These are phyloP conservation scores for Apus apus DNA, from an alignment of 2,113 vertebrate species.

Conservation along the genomic window DNA sequence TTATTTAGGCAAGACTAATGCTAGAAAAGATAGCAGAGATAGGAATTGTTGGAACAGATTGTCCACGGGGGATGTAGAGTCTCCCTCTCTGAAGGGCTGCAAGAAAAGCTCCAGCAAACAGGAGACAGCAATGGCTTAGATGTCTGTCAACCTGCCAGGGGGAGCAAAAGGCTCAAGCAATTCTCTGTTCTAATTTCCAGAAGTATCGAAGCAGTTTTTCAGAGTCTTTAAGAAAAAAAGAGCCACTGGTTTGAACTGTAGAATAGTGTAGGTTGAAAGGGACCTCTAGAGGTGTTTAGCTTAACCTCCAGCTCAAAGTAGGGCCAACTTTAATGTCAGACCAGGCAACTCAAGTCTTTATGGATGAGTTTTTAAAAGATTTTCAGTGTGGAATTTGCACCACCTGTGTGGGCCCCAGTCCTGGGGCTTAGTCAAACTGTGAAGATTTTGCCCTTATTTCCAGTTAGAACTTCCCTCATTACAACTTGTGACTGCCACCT, in stretches of 20 bases:
- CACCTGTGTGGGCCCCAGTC: neutral
- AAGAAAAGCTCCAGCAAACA: neutral
- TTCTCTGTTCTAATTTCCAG: neutral
- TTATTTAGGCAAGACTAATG: neutral
- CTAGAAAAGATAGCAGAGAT: neutral
- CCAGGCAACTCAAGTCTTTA: rapidly evolving
- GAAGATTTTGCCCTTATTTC: neutral
- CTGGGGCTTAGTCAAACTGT: neutral
- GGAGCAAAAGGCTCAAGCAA: neutral
- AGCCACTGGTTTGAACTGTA: neutral
- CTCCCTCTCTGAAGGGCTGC: neutral
- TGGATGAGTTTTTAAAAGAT: rapidly evolving
- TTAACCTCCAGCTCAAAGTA: neutral
- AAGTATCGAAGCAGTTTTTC: neutral
- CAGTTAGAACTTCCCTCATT: neutral
- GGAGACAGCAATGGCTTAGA: neutral
- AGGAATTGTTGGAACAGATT: neutral
- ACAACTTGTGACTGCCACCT: neutral
- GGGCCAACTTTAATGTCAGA: neutral
- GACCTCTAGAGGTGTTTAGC: neutral
- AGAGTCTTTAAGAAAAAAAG: neutral
- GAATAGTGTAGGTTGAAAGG: neutral
- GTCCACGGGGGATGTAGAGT: rapidly evolving
- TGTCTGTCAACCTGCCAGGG: neutral
- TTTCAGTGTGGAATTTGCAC: neutral